Percentiles rank a stretch among this genome's conserved stretches.
Conservation (phyloP, 2,888 invertebrate genomes). For the Galeruca laticollis region DNA sequence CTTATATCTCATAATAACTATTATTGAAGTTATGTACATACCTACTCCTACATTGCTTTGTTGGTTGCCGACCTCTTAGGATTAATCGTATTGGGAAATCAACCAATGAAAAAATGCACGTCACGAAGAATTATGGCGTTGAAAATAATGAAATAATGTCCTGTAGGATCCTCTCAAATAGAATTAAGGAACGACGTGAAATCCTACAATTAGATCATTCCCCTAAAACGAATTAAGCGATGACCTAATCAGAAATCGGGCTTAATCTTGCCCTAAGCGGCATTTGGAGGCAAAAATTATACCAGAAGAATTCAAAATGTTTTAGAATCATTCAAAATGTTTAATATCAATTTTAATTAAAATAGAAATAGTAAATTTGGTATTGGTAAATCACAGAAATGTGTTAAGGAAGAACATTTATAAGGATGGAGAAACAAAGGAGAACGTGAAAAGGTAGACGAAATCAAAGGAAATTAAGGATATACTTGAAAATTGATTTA, state of each 20-base stretch:
- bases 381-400: no score
- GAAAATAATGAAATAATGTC: slow-evolving; percentile 56
- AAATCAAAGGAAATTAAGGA: no score
- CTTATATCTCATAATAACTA: no score
- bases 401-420: no score
- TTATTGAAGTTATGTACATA: no score
- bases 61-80: slow-evolving; percentile 4
- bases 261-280: slow-evolving; percentile 15
- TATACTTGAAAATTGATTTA: no score
- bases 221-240: slow-evolving; percentile 51
- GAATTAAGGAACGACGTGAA: slow-evolving; percentile 53
- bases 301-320: neutral
- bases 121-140: slow-evolving; percentile 50
- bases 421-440: no score
- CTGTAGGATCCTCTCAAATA: slow-evolving; percentile 48
- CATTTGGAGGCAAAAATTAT: neutral
- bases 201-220: slow-evolving; percentile 53
- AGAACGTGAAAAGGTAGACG: no score
- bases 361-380: no score
- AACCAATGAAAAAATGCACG: slow-evolving; percentile 33
- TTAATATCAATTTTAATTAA: no score
- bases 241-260: slow-evolving; percentile 44
- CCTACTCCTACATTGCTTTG: no score
- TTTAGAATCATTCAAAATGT: neutral
- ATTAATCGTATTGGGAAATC: slow-evolving; percentile 19